Conservation (phyloP, 1,140 invertebrate species). For the Orussus abietinus region DNA sequence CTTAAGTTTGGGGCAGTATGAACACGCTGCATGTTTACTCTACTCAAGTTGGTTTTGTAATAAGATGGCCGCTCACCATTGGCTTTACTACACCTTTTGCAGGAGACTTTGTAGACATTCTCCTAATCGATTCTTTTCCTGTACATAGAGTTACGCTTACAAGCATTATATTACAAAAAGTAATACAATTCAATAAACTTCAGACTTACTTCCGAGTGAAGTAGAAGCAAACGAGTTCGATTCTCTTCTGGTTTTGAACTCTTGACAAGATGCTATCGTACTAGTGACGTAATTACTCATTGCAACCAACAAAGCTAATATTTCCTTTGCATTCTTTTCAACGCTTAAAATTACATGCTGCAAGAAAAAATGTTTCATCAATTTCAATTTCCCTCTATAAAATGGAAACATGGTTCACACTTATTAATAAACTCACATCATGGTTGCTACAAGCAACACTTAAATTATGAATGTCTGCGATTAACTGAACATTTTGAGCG, state of each 20-base stretch:
- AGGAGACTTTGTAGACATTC: conserved; percentile 40
- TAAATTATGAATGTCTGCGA: conserved; percentile 31
- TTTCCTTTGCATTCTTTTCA: conserved; percentile 32
- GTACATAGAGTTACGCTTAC: conserved; percentile 10
- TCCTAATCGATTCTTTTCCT: conserved; percentile 29
- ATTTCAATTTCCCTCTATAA: background rate
- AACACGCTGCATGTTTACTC: conserved; percentile 41
- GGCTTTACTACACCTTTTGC: conserved; percentile 47
- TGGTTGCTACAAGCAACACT: conserved; percentile 25
- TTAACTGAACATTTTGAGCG: conserved; percentile 31
- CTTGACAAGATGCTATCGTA: conserved; percentile 34
- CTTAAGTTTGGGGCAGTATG: conserved; percentile 36
- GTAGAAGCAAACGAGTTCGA: conserved; percentile 14
- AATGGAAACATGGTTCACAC: background rate
- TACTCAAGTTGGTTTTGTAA: conserved; percentile 49
- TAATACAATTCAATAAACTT: background rate
- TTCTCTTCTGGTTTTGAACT: conserved; percentile 17
- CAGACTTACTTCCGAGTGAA: conserved; percentile 20
- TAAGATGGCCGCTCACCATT: conserved; percentile 49
- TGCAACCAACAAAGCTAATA: conserved; percentile 30
- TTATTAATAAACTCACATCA: conserved; percentile 27
- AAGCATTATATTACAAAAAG: background rate
- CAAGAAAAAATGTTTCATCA: conserved; percentile 10
- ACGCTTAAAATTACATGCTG: conserved; percentile 29
- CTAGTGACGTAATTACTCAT: conserved; percentile 29